Base-by-base conservation (phyloP, 2,888 invertebrate species). In the Spatulosminthurus flaviceps region DNA sequence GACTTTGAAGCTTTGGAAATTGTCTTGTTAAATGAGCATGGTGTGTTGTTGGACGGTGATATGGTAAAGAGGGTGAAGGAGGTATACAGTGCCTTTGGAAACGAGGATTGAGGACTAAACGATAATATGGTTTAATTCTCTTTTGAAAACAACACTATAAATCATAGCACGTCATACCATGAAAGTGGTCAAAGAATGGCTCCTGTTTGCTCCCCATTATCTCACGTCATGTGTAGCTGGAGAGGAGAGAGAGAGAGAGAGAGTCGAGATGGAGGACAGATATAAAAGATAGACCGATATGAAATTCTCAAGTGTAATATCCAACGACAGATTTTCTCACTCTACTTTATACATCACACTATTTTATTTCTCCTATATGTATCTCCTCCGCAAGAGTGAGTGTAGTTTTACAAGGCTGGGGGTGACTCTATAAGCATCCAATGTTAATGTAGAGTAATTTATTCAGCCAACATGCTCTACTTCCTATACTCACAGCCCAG, bases 111-210 rank as follows among this genome's bases (percentile, higher is more conserved):
- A 71, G 64, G 60, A 64, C 51, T 51, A 61, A 78, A 78, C 43
- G 34, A 67, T 67, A 67, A 64, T 67, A 67, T 76, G 79, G 79
- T 81, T 83, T 83, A 83, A 83, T 83, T 84, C 81, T 75, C 75
- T 77, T 83, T 79, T 84, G 84, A 83, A 83, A 84, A 83, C 84
- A 83, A 84, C 81, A 82, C 83, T 82, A 83, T 84, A 84, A 84
- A 84, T 84, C 84, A 84, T 83, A 77, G 77, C 80, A 79, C 82
- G 84, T 84, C 84, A 84, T 79, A 81, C 60, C 24, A 69, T 66
- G 61, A 75, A 41, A 75, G 75, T 75, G 75, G 75, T 24, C 42
- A 64, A 61, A 75, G 69, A 77, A 69, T 67, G 43, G 43, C 77
- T 69, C 51, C 69, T 76, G 75, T 75, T 77, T 69, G 67, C 69